Evolutionary conservation across 2,113 vertebrate genomes (phyloP).

Genomic region (Oncorhynchus mykiss): DNA sequence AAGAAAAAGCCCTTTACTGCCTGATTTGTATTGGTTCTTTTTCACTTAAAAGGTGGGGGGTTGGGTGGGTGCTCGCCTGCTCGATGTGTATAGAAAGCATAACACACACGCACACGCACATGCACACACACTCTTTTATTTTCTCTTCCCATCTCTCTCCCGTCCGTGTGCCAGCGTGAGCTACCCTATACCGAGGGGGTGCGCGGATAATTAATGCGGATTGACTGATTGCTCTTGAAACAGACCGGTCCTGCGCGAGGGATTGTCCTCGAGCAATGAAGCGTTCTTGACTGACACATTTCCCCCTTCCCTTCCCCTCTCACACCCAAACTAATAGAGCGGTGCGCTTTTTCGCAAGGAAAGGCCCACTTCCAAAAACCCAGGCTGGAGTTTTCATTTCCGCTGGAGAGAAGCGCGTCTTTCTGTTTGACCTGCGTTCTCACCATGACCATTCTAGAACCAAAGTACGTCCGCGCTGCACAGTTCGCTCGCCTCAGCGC

Average conservation of each 20-base stretch:
- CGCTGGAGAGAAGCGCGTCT: slow-evolving; percentile 33
- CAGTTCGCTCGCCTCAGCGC: not conserved
- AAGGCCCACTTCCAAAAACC: slow-evolving; percentile 63
- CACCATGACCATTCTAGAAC: slow-evolving; percentile 32
- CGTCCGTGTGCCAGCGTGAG: slow-evolving; percentile 64
- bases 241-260: slow-evolving; percentile 77
- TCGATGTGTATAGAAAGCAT: slow-evolving; percentile 48
- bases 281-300: slow-evolving; percentile 76
- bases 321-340: slow-evolving; percentile 60
- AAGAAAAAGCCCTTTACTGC: slow-evolving; percentile 70
- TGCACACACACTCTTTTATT: slow-evolving; percentile 17
- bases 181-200: slow-evolving; percentile 60
- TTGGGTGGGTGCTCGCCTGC: slow-evolving; percentile 46
- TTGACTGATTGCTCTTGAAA: slow-evolving; percentile 87
- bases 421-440: slow-evolving; percentile 24
- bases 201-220: slow-evolving; percentile 81
- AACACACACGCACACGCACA: not conserved
- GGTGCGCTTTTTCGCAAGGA: slow-evolving; percentile 54
- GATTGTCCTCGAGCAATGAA: slow-evolving; percentile 78
- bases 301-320: slow-evolving; percentile 62
- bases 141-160: not conserved
- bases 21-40: slow-evolving; percentile 71
- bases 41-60: slow-evolving; percentile 69
- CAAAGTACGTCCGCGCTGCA: not conserved
- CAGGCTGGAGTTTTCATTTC: slow-evolving; percentile 19